Base-by-base conservation (phyloP, 2,113 vertebrate species). In the Oxygymnocypris stewartii region DNA sequence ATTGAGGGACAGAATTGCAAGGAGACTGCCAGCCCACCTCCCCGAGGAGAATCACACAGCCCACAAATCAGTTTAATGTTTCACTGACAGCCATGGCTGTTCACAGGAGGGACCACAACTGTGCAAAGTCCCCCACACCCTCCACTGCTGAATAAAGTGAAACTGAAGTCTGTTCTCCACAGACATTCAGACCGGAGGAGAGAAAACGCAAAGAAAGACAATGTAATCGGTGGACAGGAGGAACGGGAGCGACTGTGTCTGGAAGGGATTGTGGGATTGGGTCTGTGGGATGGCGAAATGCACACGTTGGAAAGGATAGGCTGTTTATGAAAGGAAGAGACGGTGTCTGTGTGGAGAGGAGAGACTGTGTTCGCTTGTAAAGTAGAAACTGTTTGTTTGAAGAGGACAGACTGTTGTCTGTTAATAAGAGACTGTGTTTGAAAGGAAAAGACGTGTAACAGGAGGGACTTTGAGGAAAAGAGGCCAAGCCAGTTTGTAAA, bases 1-100 rank as follows among this genome's bases (percentile, higher is more conserved):
- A 82, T 95, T 95, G 96, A 73, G 80, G 91, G 95, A 44, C 95
- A 95, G 94, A 94, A 94, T 93, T 69, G 95, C 94, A 95, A 94
- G 94, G 94, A 94, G 95, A 95, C 95, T 94, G 96, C 96, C 95
- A 95, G 95, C 95, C 95, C 94, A 93, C 93, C 95, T 94, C 94
- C 95, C 95, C 95, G 95, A 82, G 49, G 82, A 79, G 77, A 77
- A 37, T 71, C 59, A 37, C 44, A 74, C 75, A 87, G 82, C 82
- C 73, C 85, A 84, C 74, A 85, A 87, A 88, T 82, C 61, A 73
- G 83, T 87, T 90, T 90, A 85, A 86, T 85, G 84, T 88, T 89
- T 89, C 83, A 85, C 86, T 86, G 81, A 83, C 84, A 78, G 69
- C 87, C 59, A 78, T 82, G 44, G 86, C 74, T 79, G 86, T 65